These are phyloP conservation scores for Siderastrea radians DNA, from an alignment of 92 coral and sea anemone species.

Conservation along the genomic window DNA sequence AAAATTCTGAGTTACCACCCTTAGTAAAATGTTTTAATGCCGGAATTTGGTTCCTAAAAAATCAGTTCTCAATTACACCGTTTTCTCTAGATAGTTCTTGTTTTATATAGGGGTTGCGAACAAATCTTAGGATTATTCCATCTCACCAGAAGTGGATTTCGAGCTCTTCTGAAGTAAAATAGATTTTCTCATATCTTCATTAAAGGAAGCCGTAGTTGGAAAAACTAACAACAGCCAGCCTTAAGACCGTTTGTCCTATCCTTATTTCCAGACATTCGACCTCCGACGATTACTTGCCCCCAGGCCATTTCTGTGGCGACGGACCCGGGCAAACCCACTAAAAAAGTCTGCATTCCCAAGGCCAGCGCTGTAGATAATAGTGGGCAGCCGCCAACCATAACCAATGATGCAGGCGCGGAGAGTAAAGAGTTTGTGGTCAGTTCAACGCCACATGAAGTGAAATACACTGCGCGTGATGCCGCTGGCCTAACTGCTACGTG, in stretches of 20 bases:
- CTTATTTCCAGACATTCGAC: constrained; percentile 61
- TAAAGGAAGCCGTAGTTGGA: too few relatives aligned
- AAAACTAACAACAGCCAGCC: not conserved
- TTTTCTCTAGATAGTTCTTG: too few relatives aligned
- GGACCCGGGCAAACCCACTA: constrained; percentile 77
- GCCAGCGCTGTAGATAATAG: constrained; percentile 84
- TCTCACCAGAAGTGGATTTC: too few relatives aligned
- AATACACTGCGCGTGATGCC: constrained; percentile 90
- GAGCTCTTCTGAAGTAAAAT: too few relatives aligned
- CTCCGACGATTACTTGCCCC: constrained; percentile 89
- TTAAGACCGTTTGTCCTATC: not conserved
- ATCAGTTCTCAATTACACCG: too few relatives aligned
- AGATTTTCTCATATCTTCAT: too few relatives aligned
- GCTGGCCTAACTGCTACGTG: constrained; percentile 82
- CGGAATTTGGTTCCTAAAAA: too few relatives aligned
- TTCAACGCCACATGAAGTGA: constrained; percentile 68
- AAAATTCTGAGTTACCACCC: too few relatives aligned
- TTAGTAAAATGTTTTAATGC: too few relatives aligned
- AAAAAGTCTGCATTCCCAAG: constrained; percentile 75
- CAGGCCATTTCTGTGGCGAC: constrained; percentile 62
- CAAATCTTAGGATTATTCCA: too few relatives aligned
- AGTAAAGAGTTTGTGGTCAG: constrained; percentile 71
- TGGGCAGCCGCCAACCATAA: constrained; percentile 79
- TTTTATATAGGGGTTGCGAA: too few relatives aligned
- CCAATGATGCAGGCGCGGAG: constrained; percentile 72